Percentiles rank a stretch among this genome's conserved stretches.
Evolutionary conservation across 2,797 vertebrate genomes (phyloP).

Genomic region (Corythornis leucogaster): DNA sequence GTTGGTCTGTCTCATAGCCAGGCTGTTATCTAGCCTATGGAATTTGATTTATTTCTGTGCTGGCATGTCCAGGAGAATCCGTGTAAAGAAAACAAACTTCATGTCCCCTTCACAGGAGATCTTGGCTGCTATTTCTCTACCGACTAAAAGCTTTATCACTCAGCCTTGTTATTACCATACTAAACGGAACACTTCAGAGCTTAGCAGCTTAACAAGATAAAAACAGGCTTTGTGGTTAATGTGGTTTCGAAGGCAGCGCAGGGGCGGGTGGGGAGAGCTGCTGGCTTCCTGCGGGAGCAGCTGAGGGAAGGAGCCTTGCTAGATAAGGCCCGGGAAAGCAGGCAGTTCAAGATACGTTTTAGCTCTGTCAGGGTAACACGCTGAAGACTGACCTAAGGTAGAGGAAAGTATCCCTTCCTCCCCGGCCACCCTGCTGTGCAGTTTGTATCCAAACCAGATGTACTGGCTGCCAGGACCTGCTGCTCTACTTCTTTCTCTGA

Average conservation of each 20-base stretch:
- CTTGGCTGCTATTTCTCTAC: constrained; percentile 57
- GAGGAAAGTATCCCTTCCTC: not conserved
- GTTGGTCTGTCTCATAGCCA: not conserved
- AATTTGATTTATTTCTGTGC: constrained; percentile 59
- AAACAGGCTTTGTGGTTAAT: constrained; percentile 68
- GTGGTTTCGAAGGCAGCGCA: constrained; percentile 64
- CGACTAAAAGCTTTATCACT: constrained; percentile 70
- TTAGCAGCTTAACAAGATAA: constrained; percentile 66
- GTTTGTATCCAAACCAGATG: not conserved
- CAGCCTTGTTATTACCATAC: constrained; percentile 70
- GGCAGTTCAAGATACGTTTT: not conserved
- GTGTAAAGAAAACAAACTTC: constrained; percentile 43
- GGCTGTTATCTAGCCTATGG: not conserved
- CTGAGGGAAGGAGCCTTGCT: not conserved
- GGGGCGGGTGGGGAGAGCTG: constrained; percentile 46
- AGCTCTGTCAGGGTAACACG: not conserved
- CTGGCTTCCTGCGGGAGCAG: constrained; percentile 55
- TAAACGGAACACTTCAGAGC: constrained; percentile 65
- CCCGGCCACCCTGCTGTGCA: not conserved
- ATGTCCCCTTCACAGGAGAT: constrained; percentile 44
- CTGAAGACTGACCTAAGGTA: not conserved
- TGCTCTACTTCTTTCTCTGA: not conserved
- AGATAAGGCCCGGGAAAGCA: not conserved
- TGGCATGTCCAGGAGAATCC: constrained; percentile 38
- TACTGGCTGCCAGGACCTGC: not conserved